Base-by-base conservation (phyloP, 2,888 invertebrate genomes). In the Papilio elwesi region DNA sequence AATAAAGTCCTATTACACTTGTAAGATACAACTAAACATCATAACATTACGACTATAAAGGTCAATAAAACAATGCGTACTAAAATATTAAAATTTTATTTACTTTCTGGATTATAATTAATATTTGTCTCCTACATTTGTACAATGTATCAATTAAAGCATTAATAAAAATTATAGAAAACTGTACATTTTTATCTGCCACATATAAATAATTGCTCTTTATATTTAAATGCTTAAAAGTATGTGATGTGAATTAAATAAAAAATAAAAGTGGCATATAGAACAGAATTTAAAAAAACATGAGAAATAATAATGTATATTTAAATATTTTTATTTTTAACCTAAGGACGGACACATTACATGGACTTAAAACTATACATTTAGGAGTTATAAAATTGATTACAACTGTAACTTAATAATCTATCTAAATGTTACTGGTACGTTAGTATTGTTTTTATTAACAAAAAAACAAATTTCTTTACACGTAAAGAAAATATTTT, bases 111-210 rank as follows among this genome's bases (percentile, higher is more conserved):
- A 67, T 72, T 75, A 47, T n/a, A 65, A 71, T 68, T 68, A 16
- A 67, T 68, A 62, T 57, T 68, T 55, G 59, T 70, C 63, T 68
- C 48, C 64, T 75, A 76, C 68, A 74, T 77, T 83, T 82, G 82
- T 83, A 83, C 81, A 81, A 78, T 78, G 78, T 78, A 73, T 79
- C 75, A 78, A 77, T 80, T 81, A 81, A 81, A 81, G 80, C 79
- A 76, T 70, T 70, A 74, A 70, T 71, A 69, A 74, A 75, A 63
- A 51, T 65, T 71, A 26, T 26, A 26, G 26, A 26, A 26, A 26
- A 1, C 26, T 26, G 26, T 26, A 71, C 51, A 67, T 65, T 43
- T 43, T 43, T 43, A 9, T 43, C 43, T 43, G 64, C 47, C 12
- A 49, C 36, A 59, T 12, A 59, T 49, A 59, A 59, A 38, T 59